phyloP scores from a whole-genome alignment of 1,140 invertebrate species.

The Rhizoglyphus robini region DNA sequence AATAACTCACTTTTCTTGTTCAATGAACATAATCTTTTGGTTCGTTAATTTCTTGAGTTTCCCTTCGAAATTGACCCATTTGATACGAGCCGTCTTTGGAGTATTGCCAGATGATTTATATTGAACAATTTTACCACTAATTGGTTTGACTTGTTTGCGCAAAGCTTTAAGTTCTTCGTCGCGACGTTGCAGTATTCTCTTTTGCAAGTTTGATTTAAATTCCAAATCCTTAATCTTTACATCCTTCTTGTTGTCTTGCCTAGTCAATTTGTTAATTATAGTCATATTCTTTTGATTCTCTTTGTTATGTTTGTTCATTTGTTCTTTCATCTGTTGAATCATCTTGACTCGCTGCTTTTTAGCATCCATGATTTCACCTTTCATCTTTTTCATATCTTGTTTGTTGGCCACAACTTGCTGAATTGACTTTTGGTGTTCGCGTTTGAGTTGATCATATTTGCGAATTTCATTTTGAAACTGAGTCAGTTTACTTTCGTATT shows the following conservation, averaged over 20 bases:
- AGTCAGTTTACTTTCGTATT: slow-evolving; percentile 73
- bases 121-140: slow-evolving; percentile 42
- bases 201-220: slow-evolving; percentile 67
- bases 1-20: background rate
- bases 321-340: slow-evolving; percentile 84
- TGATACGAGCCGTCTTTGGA: background rate
- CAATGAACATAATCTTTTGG: background rate
- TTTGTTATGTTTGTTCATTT: slow-evolving; percentile 57
- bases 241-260: slow-evolving; percentile 70
- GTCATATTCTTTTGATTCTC: slow-evolving; percentile 44
- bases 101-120: background rate
- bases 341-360: slow-evolving; percentile 66
- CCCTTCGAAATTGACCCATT: background rate
- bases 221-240: slow-evolving; percentile 73
- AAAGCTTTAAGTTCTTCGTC: slow-evolving; percentile 84
- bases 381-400: slow-evolving; percentile 58
- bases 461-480: slow-evolving; percentile 77
- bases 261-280: slow-evolving; percentile 74
- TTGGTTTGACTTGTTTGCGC: slow-evolving; percentile 48
- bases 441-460: slow-evolving; percentile 69
- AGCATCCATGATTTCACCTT: slow-evolving; percentile 68
- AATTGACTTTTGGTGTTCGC: slow-evolving; percentile 70
- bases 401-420: slow-evolving; percentile 68
- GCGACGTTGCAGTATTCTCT: slow-evolving; percentile 79
- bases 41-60: background rate